Conservation (phyloP, 2,113 vertebrate species). For the Benitochromis conjunctus region DNA sequence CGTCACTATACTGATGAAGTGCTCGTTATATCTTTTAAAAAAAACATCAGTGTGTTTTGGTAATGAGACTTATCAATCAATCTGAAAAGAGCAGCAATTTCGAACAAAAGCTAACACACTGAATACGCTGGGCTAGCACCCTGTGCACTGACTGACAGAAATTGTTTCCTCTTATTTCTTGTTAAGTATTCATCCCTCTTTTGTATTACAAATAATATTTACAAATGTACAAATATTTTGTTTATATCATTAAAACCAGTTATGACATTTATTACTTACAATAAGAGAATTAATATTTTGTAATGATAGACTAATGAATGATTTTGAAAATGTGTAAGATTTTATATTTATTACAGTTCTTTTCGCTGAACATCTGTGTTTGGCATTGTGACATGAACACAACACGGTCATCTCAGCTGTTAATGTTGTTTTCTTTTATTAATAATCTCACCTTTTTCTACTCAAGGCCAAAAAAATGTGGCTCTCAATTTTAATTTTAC, state of each 20-base stretch:
- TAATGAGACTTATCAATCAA: background rate
- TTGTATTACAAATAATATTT: background rate
- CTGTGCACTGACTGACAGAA: background rate
- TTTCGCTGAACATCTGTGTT: background rate
- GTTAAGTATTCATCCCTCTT: fast-evolving
- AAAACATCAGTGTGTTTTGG: background rate
- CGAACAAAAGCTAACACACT: background rate
- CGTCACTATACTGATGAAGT: conserved; percentile 2
- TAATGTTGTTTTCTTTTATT: background rate
- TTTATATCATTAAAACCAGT: background rate
- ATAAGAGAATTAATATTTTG: no score
- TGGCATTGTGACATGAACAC: background rate
- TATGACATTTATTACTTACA: no score
- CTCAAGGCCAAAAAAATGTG: fast-evolving
- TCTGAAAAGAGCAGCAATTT: background rate
- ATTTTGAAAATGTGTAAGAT: no score
- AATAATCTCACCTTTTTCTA: background rate
- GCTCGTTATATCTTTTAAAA: background rate
- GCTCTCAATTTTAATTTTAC: background rate
- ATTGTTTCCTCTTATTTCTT: background rate
- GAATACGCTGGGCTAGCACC: no score
- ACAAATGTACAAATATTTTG: background rate
- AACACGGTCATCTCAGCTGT: fast-evolving
- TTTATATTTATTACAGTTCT: no score
- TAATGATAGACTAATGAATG: background rate